These are phyloP conservation scores for Lonchura striata DNA, from an alignment of 2,113 vertebrate species.

Conservation along the genomic window DNA sequence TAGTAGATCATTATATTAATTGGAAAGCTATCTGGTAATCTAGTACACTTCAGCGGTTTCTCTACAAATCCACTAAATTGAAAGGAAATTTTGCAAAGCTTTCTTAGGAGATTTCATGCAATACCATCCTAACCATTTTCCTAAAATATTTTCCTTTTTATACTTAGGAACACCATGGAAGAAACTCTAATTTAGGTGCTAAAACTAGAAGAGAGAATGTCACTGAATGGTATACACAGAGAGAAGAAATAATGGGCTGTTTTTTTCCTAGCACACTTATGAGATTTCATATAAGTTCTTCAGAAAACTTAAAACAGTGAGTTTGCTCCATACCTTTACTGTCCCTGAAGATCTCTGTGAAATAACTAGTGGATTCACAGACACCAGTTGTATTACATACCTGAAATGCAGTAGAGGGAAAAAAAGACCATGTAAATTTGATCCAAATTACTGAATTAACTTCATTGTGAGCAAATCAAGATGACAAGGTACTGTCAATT, in stretches of 20 bases:
- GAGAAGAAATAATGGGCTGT: background rate
- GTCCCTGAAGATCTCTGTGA: background rate
- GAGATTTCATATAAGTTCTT: background rate
- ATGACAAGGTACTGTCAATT: constrained; percentile 35
- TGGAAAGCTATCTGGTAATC: background rate
- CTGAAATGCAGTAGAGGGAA: background rate
- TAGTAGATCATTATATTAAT: background rate
- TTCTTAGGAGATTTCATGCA: background rate
- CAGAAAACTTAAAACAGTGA: background rate
- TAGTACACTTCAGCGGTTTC: background rate
- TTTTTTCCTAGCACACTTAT: background rate
- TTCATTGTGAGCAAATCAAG: constrained; percentile 34
- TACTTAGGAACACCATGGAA: no score
- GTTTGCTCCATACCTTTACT: background rate
- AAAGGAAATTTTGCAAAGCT: background rate
- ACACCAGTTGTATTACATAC: background rate
- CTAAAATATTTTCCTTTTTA: background rate
- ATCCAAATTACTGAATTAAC: constrained; percentile 1
- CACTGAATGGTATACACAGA: background rate
- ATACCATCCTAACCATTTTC: background rate
- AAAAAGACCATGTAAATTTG: background rate
- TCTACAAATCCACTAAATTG: background rate
- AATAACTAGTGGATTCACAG: background rate
- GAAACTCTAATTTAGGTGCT: background rate
- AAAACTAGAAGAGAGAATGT: background rate